Percentiles rank a stretch among this genome's conserved stretches.
These are phyloP conservation scores for Tetanocera ferruginea DNA, from an alignment of 2,888 invertebrate species.

Conservation along the genomic window DNA sequence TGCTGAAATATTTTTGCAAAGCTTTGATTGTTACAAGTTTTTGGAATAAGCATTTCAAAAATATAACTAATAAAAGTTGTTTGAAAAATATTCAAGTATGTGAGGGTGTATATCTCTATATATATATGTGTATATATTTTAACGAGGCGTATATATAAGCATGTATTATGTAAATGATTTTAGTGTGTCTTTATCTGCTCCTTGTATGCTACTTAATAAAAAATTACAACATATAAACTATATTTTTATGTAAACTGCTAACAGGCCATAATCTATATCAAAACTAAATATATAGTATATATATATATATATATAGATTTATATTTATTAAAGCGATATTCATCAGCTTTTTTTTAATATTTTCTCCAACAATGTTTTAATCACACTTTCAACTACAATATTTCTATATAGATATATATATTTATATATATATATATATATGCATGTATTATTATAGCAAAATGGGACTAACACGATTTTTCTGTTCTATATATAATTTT, in stretches of 20 bases:
- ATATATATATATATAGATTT: constrained; percentile 42
- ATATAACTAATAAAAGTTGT: background rate
- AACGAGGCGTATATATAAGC: constrained; percentile 2
- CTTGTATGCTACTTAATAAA: constrained; percentile 15
- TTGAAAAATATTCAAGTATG: background rate
- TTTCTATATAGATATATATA: constrained; percentile 54
- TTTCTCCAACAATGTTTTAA: background rate
- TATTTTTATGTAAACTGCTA: constrained; percentile 37
- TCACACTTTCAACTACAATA: constrained; percentile 56
- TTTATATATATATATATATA: constrained; percentile 9
- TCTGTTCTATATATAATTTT: constrained; percentile 7
- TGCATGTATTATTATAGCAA: background rate
- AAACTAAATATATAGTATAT: constrained; percentile 52
- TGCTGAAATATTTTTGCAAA: too few species aligned
- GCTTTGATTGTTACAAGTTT: background rate
- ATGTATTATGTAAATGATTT: constrained; percentile 21
- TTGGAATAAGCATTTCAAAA: background rate
- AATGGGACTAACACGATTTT: background rate
- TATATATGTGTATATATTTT: background rate
- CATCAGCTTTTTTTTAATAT: constrained; percentile 25
- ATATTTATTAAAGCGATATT: constrained; percentile 39
- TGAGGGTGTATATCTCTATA: background rate
- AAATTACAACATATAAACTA: constrained; percentile 36
- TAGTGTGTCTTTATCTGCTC: constrained; percentile 30
- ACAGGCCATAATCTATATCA: constrained; percentile 57